Evolutionary conservation across 2,888 invertebrate species (phyloP).

Genomic region (Exocentrus adspersus): DNA sequence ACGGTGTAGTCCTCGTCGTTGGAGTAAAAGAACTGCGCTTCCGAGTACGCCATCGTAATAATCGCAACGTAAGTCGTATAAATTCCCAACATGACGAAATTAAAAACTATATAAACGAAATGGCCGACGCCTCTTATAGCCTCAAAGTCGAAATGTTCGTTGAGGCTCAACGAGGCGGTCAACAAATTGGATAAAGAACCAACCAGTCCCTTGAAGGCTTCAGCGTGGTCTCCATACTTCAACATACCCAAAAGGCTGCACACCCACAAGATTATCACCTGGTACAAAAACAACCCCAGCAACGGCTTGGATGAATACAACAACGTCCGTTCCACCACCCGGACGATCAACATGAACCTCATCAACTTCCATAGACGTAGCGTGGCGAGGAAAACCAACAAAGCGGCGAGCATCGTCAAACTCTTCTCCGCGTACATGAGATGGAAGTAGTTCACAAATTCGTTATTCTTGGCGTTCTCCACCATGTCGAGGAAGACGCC

Average conservation of each 20-base stretch:
- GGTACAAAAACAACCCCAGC: slow-evolving; percentile 42
- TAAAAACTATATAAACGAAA: slow-evolving; percentile 40
- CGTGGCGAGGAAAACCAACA: slow-evolving; percentile 52
- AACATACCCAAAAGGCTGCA: slow-evolving; percentile 35
- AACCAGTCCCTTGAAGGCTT: slow-evolving; percentile 39
- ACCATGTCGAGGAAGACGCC: slow-evolving; percentile 38
- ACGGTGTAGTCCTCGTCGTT: slow-evolving; percentile 39
- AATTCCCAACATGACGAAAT: slow-evolving; percentile 42
- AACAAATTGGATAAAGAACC: slow-evolving; percentile 41
- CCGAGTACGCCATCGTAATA: slow-evolving; percentile 44
- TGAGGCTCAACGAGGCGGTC: slow-evolving; percentile 41
- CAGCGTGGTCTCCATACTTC: slow-evolving; percentile 29
- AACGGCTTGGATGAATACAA: slow-evolving; percentile 39
- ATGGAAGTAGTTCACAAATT: slow-evolving; percentile 53
- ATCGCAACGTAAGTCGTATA: slow-evolving; percentile 45
- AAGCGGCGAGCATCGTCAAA: slow-evolving; percentile 45
- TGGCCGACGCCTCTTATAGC: slow-evolving; percentile 33
- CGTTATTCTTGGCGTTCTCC: slow-evolving; percentile 48
- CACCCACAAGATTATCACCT: slow-evolving; percentile 38
- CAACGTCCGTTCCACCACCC: slow-evolving; percentile 52
- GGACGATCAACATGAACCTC: slow-evolving; percentile 50
- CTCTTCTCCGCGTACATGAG: slow-evolving; percentile 46
- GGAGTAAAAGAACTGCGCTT: slow-evolving; percentile 47
- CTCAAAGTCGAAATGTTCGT: slow-evolving; percentile 35
- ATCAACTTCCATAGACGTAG: slow-evolving; percentile 54